Conservation (phyloP, 1,140 invertebrate genomes). For the Calephelis nemesis region DNA sequence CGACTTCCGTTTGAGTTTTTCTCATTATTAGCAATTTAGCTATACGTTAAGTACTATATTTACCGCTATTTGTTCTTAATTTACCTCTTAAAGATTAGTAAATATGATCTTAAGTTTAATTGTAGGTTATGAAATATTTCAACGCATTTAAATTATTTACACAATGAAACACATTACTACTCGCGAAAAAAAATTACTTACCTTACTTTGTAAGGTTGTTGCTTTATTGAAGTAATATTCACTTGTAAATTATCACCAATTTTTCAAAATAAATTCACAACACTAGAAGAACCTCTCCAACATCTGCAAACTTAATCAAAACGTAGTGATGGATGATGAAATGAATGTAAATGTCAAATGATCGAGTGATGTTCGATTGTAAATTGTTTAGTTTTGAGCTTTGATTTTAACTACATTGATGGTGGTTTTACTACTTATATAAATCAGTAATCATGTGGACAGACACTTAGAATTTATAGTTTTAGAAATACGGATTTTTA, state of each 20-base stretch:
- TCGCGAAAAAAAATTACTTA: conserved; percentile 35
- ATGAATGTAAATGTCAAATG: conserved; percentile 37
- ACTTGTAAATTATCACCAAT: conserved; percentile 71
- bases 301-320: conserved; percentile 52
- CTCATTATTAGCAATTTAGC: too few relatives aligned
- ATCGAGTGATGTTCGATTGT: conserved; percentile 21
- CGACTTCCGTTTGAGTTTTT: too few relatives aligned
- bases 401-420: not conserved
- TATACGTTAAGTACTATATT: too few relatives aligned
- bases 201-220: conserved; percentile 36
- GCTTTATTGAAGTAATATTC: conserved; percentile 43
- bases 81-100: not conserved
- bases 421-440: too few relatives aligned
- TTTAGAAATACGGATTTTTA: too few relatives aligned
- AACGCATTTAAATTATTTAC: conserved; percentile 23
- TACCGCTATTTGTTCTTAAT: too few relatives aligned
- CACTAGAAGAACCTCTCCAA: conserved; percentile 54
- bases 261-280: conserved; percentile 61
- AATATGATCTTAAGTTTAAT: conserved; percentile 6
- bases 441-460: too few relatives aligned
- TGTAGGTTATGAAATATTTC: conserved; percentile 47
- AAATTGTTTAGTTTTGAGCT: not conserved
- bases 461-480: too few relatives aligned
- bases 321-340: conserved; percentile 21
- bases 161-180: not conserved